Conservation (phyloP, 2,797 vertebrate genomes). For the Lutjanus argentimaculatus region DNA sequence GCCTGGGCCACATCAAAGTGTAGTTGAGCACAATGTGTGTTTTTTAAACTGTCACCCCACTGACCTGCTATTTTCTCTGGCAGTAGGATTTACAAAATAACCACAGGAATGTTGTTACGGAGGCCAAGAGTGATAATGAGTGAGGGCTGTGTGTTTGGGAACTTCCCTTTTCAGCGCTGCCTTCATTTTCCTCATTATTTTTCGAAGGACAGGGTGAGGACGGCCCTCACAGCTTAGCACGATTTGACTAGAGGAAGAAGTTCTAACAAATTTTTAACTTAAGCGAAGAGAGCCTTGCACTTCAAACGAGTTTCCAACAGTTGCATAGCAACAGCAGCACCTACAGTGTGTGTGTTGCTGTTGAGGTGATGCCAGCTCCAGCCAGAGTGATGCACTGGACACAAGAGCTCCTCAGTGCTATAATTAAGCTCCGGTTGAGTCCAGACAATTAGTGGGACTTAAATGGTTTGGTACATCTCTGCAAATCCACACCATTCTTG, state of each 20-base stretch:
- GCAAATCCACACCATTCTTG: background rate
- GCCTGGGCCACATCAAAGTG: constrained; percentile 68
- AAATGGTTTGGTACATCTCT: constrained; percentile 27
- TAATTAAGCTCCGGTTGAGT: constrained; percentile 35
- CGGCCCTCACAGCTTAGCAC: constrained; percentile 26
- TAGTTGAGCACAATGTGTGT: constrained; percentile 49
- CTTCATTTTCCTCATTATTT: constrained; percentile 58
- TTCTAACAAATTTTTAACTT: constrained; percentile 42
- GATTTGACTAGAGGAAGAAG: constrained; percentile 38
- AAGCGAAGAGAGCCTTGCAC: constrained; percentile 12
- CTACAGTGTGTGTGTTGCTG: constrained; percentile 7
- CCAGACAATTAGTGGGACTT: constrained; percentile 41
- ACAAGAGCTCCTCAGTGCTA: constrained; percentile 35
- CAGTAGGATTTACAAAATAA: constrained; percentile 45
- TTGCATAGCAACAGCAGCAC: constrained; percentile 70
- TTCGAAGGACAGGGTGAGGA: constrained; percentile 28
- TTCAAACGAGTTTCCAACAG: constrained; percentile 28
- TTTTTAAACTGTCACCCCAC: constrained; percentile 54
- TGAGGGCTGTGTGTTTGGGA: constrained; percentile 34
- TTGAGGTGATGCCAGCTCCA: constrained; percentile 21
- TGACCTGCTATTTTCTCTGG: constrained; percentile 55
- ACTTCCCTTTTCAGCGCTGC: constrained; percentile 9
- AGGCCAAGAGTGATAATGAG: constrained; percentile 38
- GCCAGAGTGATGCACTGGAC: constrained; percentile 29
- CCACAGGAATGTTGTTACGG: constrained; percentile 49